A percentile compares a stretch with the other conserved stretches of the same genome.
Conservation (phyloP, 2,113 vertebrate species). For the Myiagra hebetior region DNA sequence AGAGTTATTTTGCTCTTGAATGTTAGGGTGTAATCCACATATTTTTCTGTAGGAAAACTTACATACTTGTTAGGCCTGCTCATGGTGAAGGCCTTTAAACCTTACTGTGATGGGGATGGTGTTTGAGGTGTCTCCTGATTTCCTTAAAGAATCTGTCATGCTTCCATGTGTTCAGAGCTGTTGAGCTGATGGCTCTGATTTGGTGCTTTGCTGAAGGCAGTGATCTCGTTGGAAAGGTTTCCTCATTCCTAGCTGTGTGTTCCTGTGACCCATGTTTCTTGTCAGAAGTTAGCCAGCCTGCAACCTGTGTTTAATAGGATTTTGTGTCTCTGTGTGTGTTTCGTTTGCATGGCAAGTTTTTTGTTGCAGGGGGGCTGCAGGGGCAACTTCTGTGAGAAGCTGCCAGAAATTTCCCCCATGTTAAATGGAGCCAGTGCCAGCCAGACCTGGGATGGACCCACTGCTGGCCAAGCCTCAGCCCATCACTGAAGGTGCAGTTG, state of each 20-base stretch:
- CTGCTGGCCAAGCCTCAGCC: background rate
- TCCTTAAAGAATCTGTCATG: background rate
- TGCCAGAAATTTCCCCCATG: background rate
- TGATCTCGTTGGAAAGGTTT: background rate
- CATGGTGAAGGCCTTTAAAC: background rate
- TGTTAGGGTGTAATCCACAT: background rate
- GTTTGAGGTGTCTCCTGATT: background rate
- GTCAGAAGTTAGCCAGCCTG: background rate
- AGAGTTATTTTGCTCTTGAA: background rate
- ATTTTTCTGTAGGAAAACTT: background rate
- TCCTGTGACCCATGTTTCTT: background rate
- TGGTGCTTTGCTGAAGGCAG: background rate
- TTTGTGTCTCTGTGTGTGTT: background rate
- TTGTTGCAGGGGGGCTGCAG: background rate
- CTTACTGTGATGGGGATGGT: background rate
- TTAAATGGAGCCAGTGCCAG: background rate
- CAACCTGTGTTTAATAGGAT: background rate
- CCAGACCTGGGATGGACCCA: background rate
- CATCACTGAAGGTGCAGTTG: rapidly evolving
- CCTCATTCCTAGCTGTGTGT: background rate
- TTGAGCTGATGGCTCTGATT: background rate
- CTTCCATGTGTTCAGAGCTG: background rate
- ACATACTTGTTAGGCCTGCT: background rate
- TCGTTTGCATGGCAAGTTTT: background rate
- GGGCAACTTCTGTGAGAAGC: background rate